Evolutionary conservation across 1,140 invertebrate species (phyloP), one percentile per base, ranked within the genome.

Genomic region (Matsumurasca onukii): DNA sequence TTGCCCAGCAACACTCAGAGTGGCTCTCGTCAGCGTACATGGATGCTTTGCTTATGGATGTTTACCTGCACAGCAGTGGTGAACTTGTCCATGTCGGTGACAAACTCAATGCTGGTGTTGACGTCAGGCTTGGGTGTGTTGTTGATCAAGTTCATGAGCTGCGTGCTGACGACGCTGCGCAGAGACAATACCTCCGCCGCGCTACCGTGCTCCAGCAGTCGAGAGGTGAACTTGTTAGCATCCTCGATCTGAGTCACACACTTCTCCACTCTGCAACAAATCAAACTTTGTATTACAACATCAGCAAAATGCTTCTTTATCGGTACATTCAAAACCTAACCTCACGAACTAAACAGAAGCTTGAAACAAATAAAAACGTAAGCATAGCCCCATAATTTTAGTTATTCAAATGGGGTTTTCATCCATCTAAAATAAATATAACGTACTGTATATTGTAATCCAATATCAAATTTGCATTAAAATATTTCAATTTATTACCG

Each of bases 191-290:
- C 88, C 79, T 96, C 93, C 0, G 89, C 84, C 30, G 88, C 87
- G 78, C 93, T 93, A 3, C 92, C 93, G 76, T 91, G 87, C 61
- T 92, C 88, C 45, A 94, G 77, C 13, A 95, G 82, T 73, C 90
- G 85, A 2, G 87, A 84, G 0, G 92, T 89, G 76, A 95, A 96
- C 73, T 90, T 89, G 73, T 89, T 91, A 20, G 92, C 93, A 77
- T 92, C 89, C 75, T 94, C 90, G 68, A 96, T 89, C 74, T 88
- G 89, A 69, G 90, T 92, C 70, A 89, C 86, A 2, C 86, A 88
- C 77, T 92, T 91, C 76, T 92, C 89, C 57, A 95, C 83, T 69
- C 82, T 85, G 70, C 62, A 78, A 75, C 61, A 73, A n/a, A n/a
- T n/a, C n/a, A n/a, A n/a, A n/a, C n/a, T n/a, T n/a, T n/a, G n/a